Conservation (phyloP, 2,113 vertebrate genomes). For the Merops nubicus region DNA sequence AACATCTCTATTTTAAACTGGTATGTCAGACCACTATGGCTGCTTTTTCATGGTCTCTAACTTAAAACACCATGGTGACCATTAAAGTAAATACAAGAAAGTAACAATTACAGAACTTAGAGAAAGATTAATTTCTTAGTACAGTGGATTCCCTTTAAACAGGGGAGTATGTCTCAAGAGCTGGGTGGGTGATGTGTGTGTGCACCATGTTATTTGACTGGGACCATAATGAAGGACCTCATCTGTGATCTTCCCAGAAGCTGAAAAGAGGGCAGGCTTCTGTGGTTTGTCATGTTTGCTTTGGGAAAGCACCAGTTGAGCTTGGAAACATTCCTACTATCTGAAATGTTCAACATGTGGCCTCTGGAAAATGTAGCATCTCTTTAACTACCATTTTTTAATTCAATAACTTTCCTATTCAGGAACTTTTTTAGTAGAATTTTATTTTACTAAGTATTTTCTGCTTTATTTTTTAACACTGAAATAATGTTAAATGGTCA, state of each 20-base stretch:
- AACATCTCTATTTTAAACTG: constrained; percentile 17
- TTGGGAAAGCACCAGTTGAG: constrained; percentile 21
- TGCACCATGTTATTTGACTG: background rate
- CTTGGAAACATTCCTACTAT: constrained; percentile 1
- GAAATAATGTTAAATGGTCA: background rate
- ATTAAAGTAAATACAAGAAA: constrained; percentile 1
- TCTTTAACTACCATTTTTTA: background rate
- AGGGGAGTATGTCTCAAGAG: background rate
- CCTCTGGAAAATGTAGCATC: background rate
- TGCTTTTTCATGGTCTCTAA: background rate
- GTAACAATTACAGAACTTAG: background rate
- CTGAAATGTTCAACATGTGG: background rate
- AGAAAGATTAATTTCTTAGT: background rate
- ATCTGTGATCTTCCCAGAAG: constrained; percentile 3
- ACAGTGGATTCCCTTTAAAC: constrained; percentile 14
- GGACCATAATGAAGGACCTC: background rate
- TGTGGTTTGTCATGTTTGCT: constrained; percentile 51
- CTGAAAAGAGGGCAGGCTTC: background rate
- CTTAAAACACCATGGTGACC: background rate
- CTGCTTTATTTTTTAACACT: background rate
- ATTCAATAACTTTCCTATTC: background rate
- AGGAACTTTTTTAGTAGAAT: background rate
- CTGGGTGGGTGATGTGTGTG: background rate
- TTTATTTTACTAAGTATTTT: background rate
- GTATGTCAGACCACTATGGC: background rate